Conservation (phyloP, 2,113 vertebrate species). For the Eonycteris spelaea region DNA sequence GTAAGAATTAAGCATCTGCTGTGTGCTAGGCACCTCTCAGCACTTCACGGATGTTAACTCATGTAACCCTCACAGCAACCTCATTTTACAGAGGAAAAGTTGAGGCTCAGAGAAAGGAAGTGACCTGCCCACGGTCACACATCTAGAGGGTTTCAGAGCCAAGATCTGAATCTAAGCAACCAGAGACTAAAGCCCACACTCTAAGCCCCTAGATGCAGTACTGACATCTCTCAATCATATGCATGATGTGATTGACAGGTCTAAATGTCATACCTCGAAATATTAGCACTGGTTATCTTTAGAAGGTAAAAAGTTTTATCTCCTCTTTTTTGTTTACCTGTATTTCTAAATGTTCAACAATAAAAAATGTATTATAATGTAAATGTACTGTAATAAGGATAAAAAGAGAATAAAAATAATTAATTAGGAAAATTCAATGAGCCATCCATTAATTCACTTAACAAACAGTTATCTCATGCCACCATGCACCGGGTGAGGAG, state of each 20-base stretch:
- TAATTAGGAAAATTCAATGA: background rate
- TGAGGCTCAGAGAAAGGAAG: background rate
- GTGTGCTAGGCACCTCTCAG: background rate
- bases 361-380: background rate
- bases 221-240: background rate
- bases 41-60: background rate
- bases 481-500: background rate
- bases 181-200: background rate
- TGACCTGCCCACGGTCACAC: background rate
- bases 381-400: background rate
- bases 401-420: background rate
- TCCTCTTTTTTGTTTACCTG: background rate
- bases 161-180: background rate
- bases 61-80: too few species aligned
- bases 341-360: background rate
- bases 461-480: background rate
- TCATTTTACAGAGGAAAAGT: background rate
- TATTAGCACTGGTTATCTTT: background rate
- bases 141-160: background rate
- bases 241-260: accelerated
- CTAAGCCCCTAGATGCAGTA: background rate
- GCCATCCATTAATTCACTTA: background rate
- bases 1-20: accelerated
- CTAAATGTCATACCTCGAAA: background rate
- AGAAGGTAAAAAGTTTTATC: background rate